Percentiles rank a stretch among this genome's conserved stretches.
These are phyloP conservation scores for Dyspetes luteomarginatus DNA, from an alignment of 2,888 invertebrate species.

Conservation along the genomic window DNA sequence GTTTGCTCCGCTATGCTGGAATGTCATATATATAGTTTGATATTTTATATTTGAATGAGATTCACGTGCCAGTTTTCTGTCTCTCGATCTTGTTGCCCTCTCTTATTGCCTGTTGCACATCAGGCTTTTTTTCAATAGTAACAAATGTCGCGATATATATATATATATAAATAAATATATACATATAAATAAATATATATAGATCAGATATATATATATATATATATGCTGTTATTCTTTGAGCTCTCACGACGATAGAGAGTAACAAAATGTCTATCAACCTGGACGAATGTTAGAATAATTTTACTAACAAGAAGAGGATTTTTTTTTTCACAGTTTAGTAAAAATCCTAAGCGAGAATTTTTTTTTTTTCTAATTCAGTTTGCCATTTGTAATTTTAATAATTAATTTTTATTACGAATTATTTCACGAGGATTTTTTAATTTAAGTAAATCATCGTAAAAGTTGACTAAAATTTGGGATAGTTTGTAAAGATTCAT, in stretches of 20 bases:
- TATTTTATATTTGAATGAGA: constrained; percentile 22
- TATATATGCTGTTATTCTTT: constrained; percentile 5
- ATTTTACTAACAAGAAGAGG: too few relatives aligned
- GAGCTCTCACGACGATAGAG: constrained; percentile 8
- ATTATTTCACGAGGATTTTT: background rate
- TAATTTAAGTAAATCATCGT: too few relatives aligned
- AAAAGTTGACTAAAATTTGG: too few relatives aligned
- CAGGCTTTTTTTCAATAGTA: background rate
- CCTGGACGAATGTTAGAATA: constrained; percentile 17
- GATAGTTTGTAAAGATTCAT: background rate
- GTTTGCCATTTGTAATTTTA: too few relatives aligned
- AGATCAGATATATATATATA: too few relatives aligned
- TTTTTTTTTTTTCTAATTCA: too few relatives aligned
- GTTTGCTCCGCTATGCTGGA: constrained; percentile 30
- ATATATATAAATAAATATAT: too few relatives aligned
- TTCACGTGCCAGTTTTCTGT: constrained; percentile 26
- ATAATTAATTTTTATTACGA: too few relatives aligned
- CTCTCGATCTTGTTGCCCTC: background rate
- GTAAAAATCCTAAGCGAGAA: too few relatives aligned
- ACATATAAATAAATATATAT: too few relatives aligned
- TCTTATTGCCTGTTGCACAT: constrained; percentile 8
- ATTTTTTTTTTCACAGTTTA: background rate
- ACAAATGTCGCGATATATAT: constrained; percentile 6
- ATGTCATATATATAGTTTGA: constrained; percentile 14
- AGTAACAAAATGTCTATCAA: constrained; percentile 35